A percentile compares a stretch with the other conserved stretches of the same genome.
Conservation (phyloP, 1,140 invertebrate genomes). For the Chymomyza costata region DNA sequence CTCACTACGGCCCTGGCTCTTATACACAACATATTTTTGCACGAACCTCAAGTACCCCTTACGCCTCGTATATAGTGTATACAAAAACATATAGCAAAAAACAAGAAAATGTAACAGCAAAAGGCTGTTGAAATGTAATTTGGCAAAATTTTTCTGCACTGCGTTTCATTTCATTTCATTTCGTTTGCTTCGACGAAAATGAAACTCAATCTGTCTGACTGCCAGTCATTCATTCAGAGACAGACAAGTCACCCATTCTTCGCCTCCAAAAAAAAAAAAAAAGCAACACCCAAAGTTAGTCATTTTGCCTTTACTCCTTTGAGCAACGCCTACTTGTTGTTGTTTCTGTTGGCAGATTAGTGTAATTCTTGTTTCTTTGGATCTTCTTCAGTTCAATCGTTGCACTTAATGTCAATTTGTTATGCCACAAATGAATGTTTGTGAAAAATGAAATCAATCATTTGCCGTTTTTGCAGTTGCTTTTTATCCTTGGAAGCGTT, state of each 20-base stretch:
- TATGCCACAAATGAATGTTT: too few species aligned
- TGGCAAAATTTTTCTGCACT: constrained; percentile 48
- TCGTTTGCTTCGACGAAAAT: constrained; percentile 52
- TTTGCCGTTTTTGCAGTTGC: too few species aligned
- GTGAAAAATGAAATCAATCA: too few species aligned
- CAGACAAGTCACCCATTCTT: constrained; percentile 30
- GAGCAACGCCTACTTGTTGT: constrained; percentile 45
- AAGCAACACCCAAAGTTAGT: constrained; percentile 47
- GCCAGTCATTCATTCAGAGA: constrained; percentile 35
- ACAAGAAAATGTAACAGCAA: constrained; percentile 36
- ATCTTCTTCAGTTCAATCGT: constrained; percentile 43
- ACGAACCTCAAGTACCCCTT: background rate
- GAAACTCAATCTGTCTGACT: constrained; percentile 65
- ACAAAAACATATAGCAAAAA: constrained; percentile 6
- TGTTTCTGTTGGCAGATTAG: constrained; percentile 14
- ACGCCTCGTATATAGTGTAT: constrained; percentile 23
- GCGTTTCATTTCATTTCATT: constrained; percentile 36
- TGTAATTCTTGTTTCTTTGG: constrained; percentile 8
- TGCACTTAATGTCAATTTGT: constrained; percentile 63
- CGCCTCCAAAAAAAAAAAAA: constrained; percentile 9
- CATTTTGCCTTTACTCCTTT: constrained; percentile 54
- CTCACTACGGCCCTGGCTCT: too few species aligned
- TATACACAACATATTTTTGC: too few species aligned
- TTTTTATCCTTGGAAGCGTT: too few species aligned
- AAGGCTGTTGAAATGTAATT: constrained; percentile 72